These are phyloP conservation scores for Laupala kohalensis DNA, from an alignment of 1,140 invertebrate species.

Conservation along the genomic window DNA sequence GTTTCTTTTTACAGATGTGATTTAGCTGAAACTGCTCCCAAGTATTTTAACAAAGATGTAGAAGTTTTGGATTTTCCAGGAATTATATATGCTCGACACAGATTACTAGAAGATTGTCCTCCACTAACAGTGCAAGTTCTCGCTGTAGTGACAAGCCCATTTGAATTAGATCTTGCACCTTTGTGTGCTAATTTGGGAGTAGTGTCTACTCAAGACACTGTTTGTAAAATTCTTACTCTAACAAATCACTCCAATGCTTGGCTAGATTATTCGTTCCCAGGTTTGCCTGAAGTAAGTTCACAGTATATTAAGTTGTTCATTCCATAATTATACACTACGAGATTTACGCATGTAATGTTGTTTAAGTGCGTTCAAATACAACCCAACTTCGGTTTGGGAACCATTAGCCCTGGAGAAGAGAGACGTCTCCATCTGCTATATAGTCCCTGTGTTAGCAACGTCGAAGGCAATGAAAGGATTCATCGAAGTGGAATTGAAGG, in stretches of 20 bases:
- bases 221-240: background rate
- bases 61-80: background rate
- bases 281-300: background rate
- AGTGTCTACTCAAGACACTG: background rate
- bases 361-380: background rate
- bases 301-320: background rate
- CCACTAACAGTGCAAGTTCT: background rate
- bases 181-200: background rate
- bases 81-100: background rate
- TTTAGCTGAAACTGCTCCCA: background rate
- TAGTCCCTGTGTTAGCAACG: background rate
- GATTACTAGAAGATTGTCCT: background rate
- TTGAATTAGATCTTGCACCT: background rate
- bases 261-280: background rate
- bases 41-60: background rate
- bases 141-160: background rate
- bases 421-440: background rate
- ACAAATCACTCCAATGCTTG: background rate
- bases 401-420: background rate
- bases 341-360: background rate
- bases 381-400: background rate
- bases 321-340: background rate
- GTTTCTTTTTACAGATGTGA: background rate
- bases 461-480: background rate
- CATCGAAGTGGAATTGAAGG: background rate